A percentile compares a stretch with the other conserved stretches of the same genome.
Evolutionary conservation across 2,888 invertebrate species (phyloP).

Genomic region (Dendrolimus pini): DNA sequence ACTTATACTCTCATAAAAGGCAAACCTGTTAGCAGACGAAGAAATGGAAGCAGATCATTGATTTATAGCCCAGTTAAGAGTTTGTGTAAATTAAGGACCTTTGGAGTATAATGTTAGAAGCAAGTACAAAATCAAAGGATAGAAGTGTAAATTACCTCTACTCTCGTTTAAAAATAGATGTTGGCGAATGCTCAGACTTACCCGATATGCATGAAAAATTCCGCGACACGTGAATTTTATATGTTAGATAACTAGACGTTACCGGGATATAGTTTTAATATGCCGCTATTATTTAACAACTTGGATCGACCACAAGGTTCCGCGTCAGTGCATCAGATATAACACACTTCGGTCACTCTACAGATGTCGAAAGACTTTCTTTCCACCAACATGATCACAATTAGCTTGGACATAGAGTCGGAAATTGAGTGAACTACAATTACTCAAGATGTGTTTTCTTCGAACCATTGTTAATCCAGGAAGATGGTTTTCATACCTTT

Average conservation of each 20-base stretch:
- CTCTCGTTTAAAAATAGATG: too few species aligned
- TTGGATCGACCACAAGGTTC: conserved; percentile 24
- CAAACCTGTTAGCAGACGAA: too few species aligned
- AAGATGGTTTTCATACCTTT: neutral
- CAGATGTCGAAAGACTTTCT: conserved; percentile 21
- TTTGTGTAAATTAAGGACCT: too few species aligned
- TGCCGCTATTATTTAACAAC: conserved; percentile 1
- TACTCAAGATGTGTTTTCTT: neutral
- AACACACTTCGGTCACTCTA: conserved; percentile 31
- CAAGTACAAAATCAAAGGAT: too few species aligned
- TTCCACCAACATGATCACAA: neutral
- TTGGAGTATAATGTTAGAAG: too few species aligned
- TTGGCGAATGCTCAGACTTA: too few species aligned
- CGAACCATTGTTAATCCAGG: neutral
- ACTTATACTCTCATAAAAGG: too few species aligned
- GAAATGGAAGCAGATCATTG: too few species aligned
- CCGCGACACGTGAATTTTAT: too few species aligned
- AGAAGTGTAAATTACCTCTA: too few species aligned
- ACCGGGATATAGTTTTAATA: neutral
- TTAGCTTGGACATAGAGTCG: neutral
- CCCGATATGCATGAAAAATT: too few species aligned
- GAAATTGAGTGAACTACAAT: neutral
- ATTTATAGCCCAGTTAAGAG: too few species aligned
- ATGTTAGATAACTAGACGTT: neutral
- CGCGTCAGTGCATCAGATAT: conserved; percentile 33